Conservation (phyloP, 1,140 invertebrate species). For the Euglossa dilemma region DNA sequence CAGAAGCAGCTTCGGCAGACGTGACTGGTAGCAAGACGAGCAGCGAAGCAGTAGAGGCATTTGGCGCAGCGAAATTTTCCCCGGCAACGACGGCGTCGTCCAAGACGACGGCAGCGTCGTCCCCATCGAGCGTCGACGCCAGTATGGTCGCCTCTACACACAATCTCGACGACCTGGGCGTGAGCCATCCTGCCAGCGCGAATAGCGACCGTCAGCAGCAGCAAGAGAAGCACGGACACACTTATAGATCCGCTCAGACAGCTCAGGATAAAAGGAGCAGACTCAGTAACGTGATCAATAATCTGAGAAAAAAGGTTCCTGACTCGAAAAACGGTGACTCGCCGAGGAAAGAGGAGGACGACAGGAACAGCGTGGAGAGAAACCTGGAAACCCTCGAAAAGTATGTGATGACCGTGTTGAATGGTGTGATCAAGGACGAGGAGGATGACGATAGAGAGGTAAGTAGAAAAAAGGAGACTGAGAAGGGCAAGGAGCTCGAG, state of each 20-base stretch:
- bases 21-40: conserved; percentile 71
- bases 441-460: conserved; percentile 62
- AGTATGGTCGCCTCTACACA: conserved; percentile 80
- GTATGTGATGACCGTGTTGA: conserved; percentile 81
- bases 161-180: conserved; percentile 74
- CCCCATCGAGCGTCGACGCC: conserved; percentile 42
- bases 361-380: conserved; percentile 72
- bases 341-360: conserved; percentile 65
- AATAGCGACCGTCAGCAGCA: conserved; percentile 71
- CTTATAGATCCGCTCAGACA: conserved; percentile 70
- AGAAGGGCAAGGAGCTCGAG: conserved; percentile 66
- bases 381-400: conserved; percentile 79
- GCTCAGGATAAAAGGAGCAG: conserved; percentile 79
- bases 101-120: conserved; percentile 48
- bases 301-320: conserved; percentile 78
- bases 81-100: conserved; percentile 51
- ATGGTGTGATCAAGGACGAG: conserved; percentile 78
- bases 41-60: conserved; percentile 65
- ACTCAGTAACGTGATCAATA: conserved; percentile 80
- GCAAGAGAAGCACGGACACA: conserved; percentile 61
- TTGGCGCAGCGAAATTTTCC: conserved; percentile 53
- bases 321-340: conserved; percentile 55
- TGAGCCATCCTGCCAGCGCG: conserved; percentile 70
- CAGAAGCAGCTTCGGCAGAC: conserved; percentile 76
- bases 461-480: conserved; percentile 26